Conservation (phyloP, 2,888 invertebrate genomes). For the Spodoptera picta region DNA sequence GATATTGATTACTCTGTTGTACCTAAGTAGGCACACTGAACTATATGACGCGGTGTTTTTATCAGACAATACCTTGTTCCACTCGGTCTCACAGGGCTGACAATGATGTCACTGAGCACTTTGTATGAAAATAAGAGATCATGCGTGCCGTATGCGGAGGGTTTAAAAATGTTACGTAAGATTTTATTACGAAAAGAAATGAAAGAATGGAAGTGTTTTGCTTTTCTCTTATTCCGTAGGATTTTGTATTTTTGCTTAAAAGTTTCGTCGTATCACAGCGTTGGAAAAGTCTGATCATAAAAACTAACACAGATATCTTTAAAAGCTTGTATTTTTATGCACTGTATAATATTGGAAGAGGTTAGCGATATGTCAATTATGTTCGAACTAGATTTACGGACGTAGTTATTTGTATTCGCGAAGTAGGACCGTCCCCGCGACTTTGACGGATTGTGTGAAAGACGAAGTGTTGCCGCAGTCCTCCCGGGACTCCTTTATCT, state of each 20-base stretch:
- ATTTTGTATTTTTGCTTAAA: slow-evolving; percentile 18
- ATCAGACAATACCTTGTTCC: slow-evolving; percentile 21
- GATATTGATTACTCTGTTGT: slow-evolving; percentile 32
- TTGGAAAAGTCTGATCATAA: slow-evolving; percentile 3
- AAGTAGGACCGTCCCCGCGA: slow-evolving; percentile 42
- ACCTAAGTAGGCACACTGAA: slow-evolving; percentile 13
- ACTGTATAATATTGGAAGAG: slow-evolving; percentile 4
- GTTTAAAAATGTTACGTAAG: slow-evolving; percentile 48
- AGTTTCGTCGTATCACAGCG: slow-evolving; percentile 11
- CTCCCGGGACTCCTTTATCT: slow-evolving; percentile 53
- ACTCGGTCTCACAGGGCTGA: slow-evolving; percentile 33
- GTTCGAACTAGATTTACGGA: slow-evolving; percentile 48
- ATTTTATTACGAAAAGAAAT: slow-evolving; percentile 45
- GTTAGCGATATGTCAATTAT: slow-evolving; percentile 40
- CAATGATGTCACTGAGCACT: slow-evolving; percentile 44
- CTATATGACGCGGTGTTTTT: slow-evolving; percentile 18
- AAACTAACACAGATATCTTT: slow-evolving; percentile 8
- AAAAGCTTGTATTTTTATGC: slow-evolving; percentile 15
- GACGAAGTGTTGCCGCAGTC: slow-evolving; percentile 40
- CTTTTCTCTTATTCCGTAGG: slow-evolving; percentile 21
- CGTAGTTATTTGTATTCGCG: slow-evolving; percentile 53
- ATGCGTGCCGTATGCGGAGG: slow-evolving; percentile 38
- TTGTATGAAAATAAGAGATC: slow-evolving; percentile 52
- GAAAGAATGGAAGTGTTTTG: slow-evolving; percentile 32
- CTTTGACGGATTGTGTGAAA: slow-evolving; percentile 56